phyloP scores from a whole-genome alignment of 2,888 invertebrate genomes.

The Odontothrips loti region DNA sequence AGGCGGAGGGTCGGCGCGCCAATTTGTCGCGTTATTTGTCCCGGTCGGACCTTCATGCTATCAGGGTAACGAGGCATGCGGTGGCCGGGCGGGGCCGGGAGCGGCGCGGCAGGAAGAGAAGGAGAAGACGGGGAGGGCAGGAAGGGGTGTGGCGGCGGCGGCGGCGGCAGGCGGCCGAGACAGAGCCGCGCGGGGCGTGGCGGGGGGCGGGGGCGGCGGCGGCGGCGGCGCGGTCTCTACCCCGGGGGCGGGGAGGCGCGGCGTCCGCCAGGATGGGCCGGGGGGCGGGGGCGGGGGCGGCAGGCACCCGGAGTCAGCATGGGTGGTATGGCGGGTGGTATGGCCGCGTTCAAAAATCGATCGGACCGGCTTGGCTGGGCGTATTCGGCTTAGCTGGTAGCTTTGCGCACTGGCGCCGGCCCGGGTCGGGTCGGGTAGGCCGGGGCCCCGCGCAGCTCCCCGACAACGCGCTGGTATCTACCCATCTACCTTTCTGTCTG shows the following conservation, averaged over 20 bases:
- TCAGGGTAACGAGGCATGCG: neutral
- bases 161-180: neutral
- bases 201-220: neutral
- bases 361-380: slow-evolving; percentile 3
- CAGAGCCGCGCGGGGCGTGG: neutral
- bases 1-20: too few species aligned
- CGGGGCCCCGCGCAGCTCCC: neutral
- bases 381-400: slow-evolving; percentile 11
- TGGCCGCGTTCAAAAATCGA: slow-evolving; percentile 15
- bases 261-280: neutral
- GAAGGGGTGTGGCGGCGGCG: neutral
- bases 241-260: neutral
- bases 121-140: too few species aligned
- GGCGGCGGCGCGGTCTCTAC: neutral
- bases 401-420: neutral
- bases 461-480: too few species aligned
- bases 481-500: neutral
- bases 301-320: neutral
- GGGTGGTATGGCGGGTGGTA: neutral
- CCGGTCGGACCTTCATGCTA: too few species aligned
- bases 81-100: too few species aligned
- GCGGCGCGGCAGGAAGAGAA: too few species aligned
- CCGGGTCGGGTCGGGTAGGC: neutral
- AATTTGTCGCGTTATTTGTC: too few species aligned
- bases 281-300: neutral